A percentile compares a stretch with the other conserved stretches of the same genome.
These are phyloP conservation scores for Nannoperca obscura DNA, from an alignment of 2,797 vertebrate species.

Conservation along the genomic window DNA sequence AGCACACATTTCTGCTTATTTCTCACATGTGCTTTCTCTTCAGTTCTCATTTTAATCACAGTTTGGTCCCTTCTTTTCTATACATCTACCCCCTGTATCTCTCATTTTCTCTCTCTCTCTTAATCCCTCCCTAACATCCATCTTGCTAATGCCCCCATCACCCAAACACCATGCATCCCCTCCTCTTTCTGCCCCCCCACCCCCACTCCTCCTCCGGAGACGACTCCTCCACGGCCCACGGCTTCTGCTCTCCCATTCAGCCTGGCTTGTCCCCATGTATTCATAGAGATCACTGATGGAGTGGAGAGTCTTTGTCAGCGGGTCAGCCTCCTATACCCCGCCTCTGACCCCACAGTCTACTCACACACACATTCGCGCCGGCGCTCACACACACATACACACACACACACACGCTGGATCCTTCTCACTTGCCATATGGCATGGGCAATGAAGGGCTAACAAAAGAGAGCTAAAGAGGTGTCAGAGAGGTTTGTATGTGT, in stretches of 20 bases:
- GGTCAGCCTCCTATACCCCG: constrained; percentile 72
- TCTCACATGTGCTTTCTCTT: constrained; percentile 52
- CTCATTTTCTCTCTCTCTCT: constrained; percentile 65
- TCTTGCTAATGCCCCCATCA: constrained; percentile 71
- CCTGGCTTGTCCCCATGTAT: constrained; percentile 80
- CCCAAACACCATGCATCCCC: constrained; percentile 49
- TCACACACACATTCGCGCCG: constrained; percentile 24
- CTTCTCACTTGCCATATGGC: constrained; percentile 84
- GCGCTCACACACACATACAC: constrained; percentile 30
- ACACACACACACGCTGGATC: constrained; percentile 36
- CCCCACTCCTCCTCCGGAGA: constrained; percentile 50
- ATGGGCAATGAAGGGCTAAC: constrained; percentile 73
- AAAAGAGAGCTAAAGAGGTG: constrained; percentile 81
- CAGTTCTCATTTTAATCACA: constrained; percentile 72
- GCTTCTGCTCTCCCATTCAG: constrained; percentile 81
- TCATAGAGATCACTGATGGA: constrained; percentile 80
- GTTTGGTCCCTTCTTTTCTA: constrained; percentile 21
- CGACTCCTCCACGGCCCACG: constrained; percentile 70
- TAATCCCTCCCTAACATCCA: constrained; percentile 73
- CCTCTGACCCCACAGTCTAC: constrained; percentile 60
- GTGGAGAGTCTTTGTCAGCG: constrained; percentile 78
- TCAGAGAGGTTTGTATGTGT: constrained; percentile 66
- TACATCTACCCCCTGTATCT: constrained; percentile 68
- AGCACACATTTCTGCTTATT: constrained; percentile 57
- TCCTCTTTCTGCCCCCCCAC: constrained; percentile 10